Percentiles rank a stretch among this genome's conserved stretches.
phyloP scores from a whole-genome alignment of 2,113 vertebrate genomes.

The Octodon degus region DNA sequence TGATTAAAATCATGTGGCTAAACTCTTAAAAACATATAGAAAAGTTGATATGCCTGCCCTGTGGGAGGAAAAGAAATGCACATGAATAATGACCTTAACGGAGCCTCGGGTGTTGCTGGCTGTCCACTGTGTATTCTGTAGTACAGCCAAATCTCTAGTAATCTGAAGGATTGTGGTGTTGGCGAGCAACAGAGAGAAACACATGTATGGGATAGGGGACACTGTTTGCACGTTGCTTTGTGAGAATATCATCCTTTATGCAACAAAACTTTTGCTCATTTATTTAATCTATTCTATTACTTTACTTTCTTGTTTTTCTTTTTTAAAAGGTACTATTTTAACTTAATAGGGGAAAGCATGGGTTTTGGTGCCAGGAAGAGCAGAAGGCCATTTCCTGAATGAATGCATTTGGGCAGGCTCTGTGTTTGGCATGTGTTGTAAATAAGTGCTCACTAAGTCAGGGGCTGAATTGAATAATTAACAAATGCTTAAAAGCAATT shows the following conservation, averaged over 20 bases:
- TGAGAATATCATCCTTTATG: conserved; percentile 53
- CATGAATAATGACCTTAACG: conserved; percentile 75
- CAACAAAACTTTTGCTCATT: conserved; percentile 25
- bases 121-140: conserved; percentile 70
- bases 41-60: conserved; percentile 75
- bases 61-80: conserved; percentile 75
- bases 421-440: background rate
- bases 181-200: conserved; percentile 47
- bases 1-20: conserved; percentile 81
- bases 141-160: conserved; percentile 63
- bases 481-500: background rate
- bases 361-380: background rate
- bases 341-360: background rate
- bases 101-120: conserved; percentile 67
- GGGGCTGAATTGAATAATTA: background rate
- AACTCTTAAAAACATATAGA: conserved; percentile 77
- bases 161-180: conserved; percentile 48
- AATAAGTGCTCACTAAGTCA: background rate
- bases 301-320: background rate
- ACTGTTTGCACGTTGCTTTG: conserved; percentile 50
- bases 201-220: conserved; percentile 10
- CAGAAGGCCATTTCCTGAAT: background rate
- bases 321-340: background rate
- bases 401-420: background rate
- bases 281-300: background rate